These are phyloP conservation scores for Discoglossus pictus DNA, from an alignment of 2,797 vertebrate species.

Conservation along the genomic window DNA sequence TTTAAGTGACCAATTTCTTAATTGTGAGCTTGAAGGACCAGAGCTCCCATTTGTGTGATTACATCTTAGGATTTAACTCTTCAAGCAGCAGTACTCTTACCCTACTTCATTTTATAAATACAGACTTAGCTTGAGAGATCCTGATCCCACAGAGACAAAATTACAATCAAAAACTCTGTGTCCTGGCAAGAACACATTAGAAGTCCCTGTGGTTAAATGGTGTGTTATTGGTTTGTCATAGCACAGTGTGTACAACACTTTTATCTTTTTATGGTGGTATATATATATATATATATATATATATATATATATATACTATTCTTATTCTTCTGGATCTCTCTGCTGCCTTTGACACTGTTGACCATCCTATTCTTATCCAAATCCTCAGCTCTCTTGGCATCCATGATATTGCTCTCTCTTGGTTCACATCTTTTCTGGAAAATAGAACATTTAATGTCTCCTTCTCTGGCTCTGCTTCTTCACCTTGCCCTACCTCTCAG, in stretches of 20 bases:
- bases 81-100: neutral
- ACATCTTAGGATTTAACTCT: neutral
- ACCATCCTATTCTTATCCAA: too few relatives aligned
- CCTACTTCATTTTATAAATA: neutral
- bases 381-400: too few relatives aligned
- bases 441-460: too few relatives aligned
- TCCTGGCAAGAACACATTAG: slow-evolving; percentile 5
- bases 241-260: neutral
- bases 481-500: too few relatives aligned
- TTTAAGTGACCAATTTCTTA: neutral
- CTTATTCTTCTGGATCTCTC: too few relatives aligned
- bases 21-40: neutral
- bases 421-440: too few relatives aligned
- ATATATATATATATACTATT: too few relatives aligned
- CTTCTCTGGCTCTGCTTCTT: too few relatives aligned
- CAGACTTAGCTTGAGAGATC: slow-evolving; percentile 12
- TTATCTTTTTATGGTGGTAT: neutral
- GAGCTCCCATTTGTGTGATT: neutral
- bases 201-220: neutral
- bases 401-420: too few relatives aligned
- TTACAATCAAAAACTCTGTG: slow-evolving; percentile 31
- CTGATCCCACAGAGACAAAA: slow-evolving; percentile 14
- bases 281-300: too few relatives aligned
- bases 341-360: too few relatives aligned
- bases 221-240: neutral